Evolutionary conservation across 2,113 vertebrate species (phyloP).

Genomic region (Corapipo altera): DNA sequence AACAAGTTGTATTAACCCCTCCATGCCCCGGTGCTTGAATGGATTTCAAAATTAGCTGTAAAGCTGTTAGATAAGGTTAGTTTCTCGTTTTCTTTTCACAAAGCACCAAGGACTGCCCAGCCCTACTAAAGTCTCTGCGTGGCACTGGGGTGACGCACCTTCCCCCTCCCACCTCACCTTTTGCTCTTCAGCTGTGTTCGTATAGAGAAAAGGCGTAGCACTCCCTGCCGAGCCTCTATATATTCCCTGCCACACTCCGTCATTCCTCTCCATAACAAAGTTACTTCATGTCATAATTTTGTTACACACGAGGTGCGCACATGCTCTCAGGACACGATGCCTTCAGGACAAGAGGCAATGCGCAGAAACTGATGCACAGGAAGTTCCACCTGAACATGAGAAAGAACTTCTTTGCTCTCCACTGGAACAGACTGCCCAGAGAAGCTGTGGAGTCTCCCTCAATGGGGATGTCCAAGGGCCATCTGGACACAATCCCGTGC

Average conservation of each 20-base stretch:
- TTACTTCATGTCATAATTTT: too few species aligned
- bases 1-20: background rate
- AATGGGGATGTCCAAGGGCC: background rate
- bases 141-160: background rate
- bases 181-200: background rate
- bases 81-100: background rate
- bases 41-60: background rate
- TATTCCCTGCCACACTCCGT: background rate
- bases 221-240: background rate
- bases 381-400: background rate
- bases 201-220: background rate
- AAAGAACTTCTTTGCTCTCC: too few species aligned
- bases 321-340: background rate
- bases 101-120: background rate
- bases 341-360: background rate
- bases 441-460: background rate
- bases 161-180: too few species aligned
- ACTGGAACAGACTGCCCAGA: background rate
- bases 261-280: background rate
- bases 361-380: background rate
- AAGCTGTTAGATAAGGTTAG: too few species aligned
- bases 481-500: accelerated
- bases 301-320: too few species aligned
- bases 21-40: background rate
- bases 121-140: accelerated